These are phyloP conservation scores for Sitodiplosis mosellana DNA, from an alignment of 1,140 invertebrate genomes.

Conservation along the genomic window DNA sequence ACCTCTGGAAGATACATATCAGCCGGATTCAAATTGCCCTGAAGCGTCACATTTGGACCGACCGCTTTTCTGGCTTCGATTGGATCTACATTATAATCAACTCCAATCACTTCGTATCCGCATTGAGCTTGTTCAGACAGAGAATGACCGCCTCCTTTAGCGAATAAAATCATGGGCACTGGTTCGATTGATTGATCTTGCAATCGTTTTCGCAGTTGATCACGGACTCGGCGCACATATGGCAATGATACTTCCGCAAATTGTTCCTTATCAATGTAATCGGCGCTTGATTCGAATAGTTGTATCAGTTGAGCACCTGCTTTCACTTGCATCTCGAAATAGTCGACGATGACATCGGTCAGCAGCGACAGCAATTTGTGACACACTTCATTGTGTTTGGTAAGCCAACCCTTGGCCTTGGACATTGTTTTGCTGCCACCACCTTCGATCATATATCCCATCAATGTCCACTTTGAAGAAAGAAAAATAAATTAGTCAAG, in stretches of 20 bases:
- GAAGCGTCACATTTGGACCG: slow-evolving; percentile 62
- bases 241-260: slow-evolving; percentile 61
- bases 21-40: slow-evolving; percentile 93
- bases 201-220: slow-evolving; percentile 45
- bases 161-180: slow-evolving; percentile 89
- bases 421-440: slow-evolving; percentile 83
- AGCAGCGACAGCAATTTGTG: slow-evolving; percentile 60
- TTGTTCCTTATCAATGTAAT: slow-evolving; percentile 63
- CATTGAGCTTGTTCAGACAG: slow-evolving; percentile 55
- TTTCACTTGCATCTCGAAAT: slow-evolving; percentile 75
- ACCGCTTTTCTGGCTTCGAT: slow-evolving; percentile 49
- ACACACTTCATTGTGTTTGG: slow-evolving; percentile 58
- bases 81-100: slow-evolving; percentile 91
- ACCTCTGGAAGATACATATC: slow-evolving; percentile 67
- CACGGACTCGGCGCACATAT: slow-evolving; percentile 56
- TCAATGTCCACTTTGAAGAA: slow-evolving; percentile 73
- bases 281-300: slow-evolving; percentile 91
- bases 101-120: slow-evolving; percentile 77
- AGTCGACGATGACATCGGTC: slow-evolving; percentile 70
- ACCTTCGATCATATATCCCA: slow-evolving; percentile 98
- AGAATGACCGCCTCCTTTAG: slow-evolving; percentile 79
- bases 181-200: slow-evolving; percentile 36
- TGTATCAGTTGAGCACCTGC: slow-evolving; percentile 82
- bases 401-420: slow-evolving; percentile 82
- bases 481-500: too few relatives aligned